phyloP scores from a whole-genome alignment of 2,113 vertebrate species.

The Odocoileus virginianus region DNA sequence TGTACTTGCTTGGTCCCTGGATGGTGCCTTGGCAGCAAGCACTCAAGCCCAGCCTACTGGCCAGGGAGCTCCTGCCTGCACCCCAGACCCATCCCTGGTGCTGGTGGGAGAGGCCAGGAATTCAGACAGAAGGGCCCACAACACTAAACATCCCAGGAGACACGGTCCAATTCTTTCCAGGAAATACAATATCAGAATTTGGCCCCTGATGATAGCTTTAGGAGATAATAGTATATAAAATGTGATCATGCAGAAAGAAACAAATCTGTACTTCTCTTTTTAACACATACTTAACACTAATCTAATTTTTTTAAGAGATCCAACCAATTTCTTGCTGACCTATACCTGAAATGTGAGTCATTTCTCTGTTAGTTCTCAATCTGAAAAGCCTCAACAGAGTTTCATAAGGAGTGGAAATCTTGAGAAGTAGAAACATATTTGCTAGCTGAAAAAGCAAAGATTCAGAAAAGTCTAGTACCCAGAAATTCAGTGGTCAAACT shows the following conservation, averaged over 20 bases:
- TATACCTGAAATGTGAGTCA: neutral
- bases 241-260: neutral
- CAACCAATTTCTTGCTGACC: conserved; percentile 1
- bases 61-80: neutral
- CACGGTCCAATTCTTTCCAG: neutral
- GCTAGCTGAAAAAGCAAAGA: neutral
- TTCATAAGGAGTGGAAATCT: neutral
- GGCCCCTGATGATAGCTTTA: neutral
- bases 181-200: neutral
- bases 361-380: neutral
- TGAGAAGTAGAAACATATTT: neutral
- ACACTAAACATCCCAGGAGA: neutral
- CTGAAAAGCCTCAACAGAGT: neutral
- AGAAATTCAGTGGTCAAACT: neutral
- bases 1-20: neutral
- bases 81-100: neutral
- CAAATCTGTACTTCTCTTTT: neutral
- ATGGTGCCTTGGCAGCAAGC: neutral
- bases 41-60: neutral
- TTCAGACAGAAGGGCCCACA: neutral
- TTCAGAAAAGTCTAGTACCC: neutral
- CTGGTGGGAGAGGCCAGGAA: neutral
- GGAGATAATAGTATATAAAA: neutral
- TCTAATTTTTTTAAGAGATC: neutral
- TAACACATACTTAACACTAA: neutral